Evolutionary conservation across 2,888 invertebrate genomes (phyloP), one percentile per base, ranked within the genome.

Genomic region (Diploptera punctata): DNA sequence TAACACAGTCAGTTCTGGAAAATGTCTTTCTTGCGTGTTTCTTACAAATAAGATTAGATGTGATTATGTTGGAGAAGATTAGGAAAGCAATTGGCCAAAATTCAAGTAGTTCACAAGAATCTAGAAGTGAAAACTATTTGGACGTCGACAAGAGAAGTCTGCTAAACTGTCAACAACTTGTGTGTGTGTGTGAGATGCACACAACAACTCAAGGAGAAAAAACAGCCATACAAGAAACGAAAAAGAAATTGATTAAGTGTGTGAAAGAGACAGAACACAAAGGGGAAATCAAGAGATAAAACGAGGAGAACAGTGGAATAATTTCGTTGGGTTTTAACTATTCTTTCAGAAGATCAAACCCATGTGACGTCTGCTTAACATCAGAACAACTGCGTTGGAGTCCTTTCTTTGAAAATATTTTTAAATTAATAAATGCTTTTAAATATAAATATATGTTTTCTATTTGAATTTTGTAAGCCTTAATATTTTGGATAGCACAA

Each of bases 211-310:
- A 19, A 52, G 21, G 47, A 52, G 52, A 21, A 24, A 52, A n/a
- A 52, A 52, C 10, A 52, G 19, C 10, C 24, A 52, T 21, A 24
- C 52, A 52, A 13, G 24, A 13, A 52, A 24, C 52, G n/a, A 52
- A 52, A 52, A 52, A 24, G 52, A 52, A 52, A 52, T 7, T 52
- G 52, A 52, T 52, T 52, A 52, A 52, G 52, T 52, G 24, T 52
- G 52, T 19, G 52, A 52, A 24, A 5, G 24, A 52, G 52, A 52
- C 24, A 21, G 52, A 52, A 21, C n/a, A n/a, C n/a, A 47, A 21
- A 24, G 19, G 13, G 52, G 24, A 3, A 21, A 44, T 10, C n/a
- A 7, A 44, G 9, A 18, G 18, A 47, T n/a, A n/a, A n/a, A n/a
- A n/a, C n/a, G n/a, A n/a, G n/a, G n/a, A n/a, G n/a, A n/a, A n/a